phyloP scores from a whole-genome alignment of 2,888 invertebrate species.

The Ophonus ardosiacus region DNA sequence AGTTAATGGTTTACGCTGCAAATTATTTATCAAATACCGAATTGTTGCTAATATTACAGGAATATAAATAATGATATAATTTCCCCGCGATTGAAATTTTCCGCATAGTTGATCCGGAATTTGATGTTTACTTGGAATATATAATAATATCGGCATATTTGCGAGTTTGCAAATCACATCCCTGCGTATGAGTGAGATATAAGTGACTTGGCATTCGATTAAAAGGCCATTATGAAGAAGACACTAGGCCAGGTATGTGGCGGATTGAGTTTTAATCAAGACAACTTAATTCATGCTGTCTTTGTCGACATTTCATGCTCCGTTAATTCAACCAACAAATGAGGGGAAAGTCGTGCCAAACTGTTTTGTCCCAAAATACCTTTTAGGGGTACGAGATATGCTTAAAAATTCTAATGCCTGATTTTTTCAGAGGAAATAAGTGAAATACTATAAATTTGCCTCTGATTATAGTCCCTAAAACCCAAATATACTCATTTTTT shows the following conservation, averaged over 20 bases:
- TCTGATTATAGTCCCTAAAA: background rate
- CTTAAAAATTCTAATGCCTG: background rate
- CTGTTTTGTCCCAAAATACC: background rate
- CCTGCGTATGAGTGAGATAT: background rate
- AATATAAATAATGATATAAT: background rate
- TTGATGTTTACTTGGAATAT: background rate
- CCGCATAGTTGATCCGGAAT: background rate
- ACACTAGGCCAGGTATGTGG: background rate
- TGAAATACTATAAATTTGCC: background rate
- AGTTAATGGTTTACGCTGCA: no score
- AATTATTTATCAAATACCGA: no score
- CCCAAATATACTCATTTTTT: background rate
- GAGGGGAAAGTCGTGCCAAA: background rate
- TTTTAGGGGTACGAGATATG: background rate
- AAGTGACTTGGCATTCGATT: constrained; percentile 5
- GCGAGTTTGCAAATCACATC: background rate
- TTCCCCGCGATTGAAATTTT: background rate
- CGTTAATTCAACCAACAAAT: background rate
- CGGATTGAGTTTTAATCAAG: constrained; percentile 16
- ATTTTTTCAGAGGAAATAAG: background rate
- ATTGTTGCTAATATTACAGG: no score
- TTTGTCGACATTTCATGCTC: constrained; percentile 12
- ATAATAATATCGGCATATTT: background rate
- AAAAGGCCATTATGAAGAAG: background rate
- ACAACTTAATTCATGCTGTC: constrained; percentile 3